These are phyloP conservation scores for Agelaius phoeniceus DNA, from an alignment of 2,113 vertebrate genomes.

Conservation along the genomic window DNA sequence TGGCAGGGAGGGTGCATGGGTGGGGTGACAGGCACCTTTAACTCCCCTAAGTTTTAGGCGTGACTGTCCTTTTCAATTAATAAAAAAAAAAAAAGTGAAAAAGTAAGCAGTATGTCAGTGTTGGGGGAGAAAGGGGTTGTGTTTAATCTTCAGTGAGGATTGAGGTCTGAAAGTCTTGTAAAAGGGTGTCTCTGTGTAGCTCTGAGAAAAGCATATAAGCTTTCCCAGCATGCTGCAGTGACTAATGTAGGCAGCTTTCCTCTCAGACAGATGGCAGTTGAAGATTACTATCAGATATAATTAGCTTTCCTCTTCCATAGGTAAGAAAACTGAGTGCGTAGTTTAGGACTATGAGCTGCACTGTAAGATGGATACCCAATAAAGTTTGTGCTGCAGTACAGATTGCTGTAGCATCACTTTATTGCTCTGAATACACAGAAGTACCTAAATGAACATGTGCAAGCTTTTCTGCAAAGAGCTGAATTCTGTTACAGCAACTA, in stretches of 20 bases:
- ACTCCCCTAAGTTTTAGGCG: background rate
- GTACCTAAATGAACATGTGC: background rate
- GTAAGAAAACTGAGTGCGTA: background rate
- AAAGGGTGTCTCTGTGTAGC: background rate
- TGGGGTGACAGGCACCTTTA: background rate
- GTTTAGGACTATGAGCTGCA: background rate
- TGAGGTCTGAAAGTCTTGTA: background rate
- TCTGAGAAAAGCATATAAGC: background rate
- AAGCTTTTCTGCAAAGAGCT: background rate
- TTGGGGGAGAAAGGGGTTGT: background rate
- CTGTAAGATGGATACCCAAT: background rate
- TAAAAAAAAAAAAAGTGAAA: background rate
- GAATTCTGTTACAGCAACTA: background rate
- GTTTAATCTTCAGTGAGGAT: background rate
- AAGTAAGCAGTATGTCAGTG: background rate
- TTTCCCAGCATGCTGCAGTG: background rate
- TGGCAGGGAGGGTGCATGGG: fast-evolving
- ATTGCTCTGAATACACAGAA: background rate
- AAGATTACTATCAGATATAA: constrained; percentile 36
- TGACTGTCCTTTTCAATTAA: background rate
- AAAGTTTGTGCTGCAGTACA: background rate
- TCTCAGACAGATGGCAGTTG: constrained; percentile 35
- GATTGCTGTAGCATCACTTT: background rate
- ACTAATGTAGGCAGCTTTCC: constrained; percentile 39
- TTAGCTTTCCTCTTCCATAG: background rate